Percentiles rank a stretch among this genome's conserved stretches.
Conservation (phyloP, 2,113 vertebrate species). For the Proterorhinus semilunaris region DNA sequence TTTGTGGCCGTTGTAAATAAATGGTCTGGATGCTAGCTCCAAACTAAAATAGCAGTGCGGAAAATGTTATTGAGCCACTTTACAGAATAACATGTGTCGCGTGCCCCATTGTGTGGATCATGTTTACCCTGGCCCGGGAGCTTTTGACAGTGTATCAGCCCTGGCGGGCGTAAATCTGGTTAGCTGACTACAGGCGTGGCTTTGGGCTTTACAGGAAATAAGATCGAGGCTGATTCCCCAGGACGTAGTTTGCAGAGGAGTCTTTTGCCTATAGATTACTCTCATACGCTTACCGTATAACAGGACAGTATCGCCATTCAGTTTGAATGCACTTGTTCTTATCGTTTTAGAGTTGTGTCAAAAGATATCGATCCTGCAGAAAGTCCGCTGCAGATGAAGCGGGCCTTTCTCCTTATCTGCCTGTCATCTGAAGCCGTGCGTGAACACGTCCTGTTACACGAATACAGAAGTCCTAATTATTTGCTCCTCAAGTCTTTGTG, state of each 20-base stretch:
- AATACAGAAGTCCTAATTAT: constrained; percentile 31
- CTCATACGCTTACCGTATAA: background rate
- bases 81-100: constrained; percentile 4
- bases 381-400: constrained; percentile 37
- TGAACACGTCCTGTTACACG: constrained; percentile 27
- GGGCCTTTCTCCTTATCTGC: constrained; percentile 51
- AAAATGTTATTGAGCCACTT: constrained; percentile 4
- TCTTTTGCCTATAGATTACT: constrained; percentile 11
- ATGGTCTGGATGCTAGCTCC: constrained; percentile 9
- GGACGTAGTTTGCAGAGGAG: constrained; percentile 37
- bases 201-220: constrained; percentile 70
- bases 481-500: constrained; percentile 17
- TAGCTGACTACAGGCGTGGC: constrained; percentile 75
- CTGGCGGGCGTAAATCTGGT: constrained; percentile 38
- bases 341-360: background rate
- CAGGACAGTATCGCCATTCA: background rate
- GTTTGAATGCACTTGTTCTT: background rate
- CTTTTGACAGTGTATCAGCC: background rate
- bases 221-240: constrained; percentile 61
- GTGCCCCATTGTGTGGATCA: background rate
- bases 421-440: constrained; percentile 33
- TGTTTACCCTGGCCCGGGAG: background rate
- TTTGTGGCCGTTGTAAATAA: background rate
- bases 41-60: constrained; percentile 16
- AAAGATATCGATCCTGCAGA: constrained; percentile 23